Conservation (phyloP, 2,113 vertebrate species). For the Seriola dumerili region DNA sequence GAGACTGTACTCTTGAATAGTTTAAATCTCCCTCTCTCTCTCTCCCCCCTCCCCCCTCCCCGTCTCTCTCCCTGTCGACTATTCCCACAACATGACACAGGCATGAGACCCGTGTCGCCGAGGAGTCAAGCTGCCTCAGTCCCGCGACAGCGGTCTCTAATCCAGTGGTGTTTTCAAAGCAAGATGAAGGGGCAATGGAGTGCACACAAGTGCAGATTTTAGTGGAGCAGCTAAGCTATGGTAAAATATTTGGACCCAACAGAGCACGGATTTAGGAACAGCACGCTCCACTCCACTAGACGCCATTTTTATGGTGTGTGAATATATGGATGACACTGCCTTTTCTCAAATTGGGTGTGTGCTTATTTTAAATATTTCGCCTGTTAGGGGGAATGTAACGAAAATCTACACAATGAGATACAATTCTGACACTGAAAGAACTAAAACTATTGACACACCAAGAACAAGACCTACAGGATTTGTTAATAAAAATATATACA, state of each 20-base stretch:
- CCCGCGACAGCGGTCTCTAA: constrained; percentile 76
- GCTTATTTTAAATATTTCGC: constrained; percentile 38
- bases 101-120: constrained; percentile 66
- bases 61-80: constrained; percentile 44
- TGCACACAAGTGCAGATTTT: constrained; percentile 77
- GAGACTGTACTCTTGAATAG: constrained; percentile 68
- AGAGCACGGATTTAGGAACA: constrained; percentile 70
- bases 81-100: constrained; percentile 73
- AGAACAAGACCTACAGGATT: background rate
- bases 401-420: constrained; percentile 29
- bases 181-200: constrained; percentile 78
- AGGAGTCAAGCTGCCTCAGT: constrained; percentile 75
- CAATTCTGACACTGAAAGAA: background rate
- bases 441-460: background rate
- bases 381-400: constrained; percentile 6
- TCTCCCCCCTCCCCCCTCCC: background rate
- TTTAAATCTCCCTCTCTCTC: constrained; percentile 48
- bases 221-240: constrained; percentile 79
- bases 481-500: background rate
- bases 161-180: constrained; percentile 80
- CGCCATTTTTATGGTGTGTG: constrained; percentile 62
- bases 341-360: constrained; percentile 53
- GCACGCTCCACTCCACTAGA: constrained; percentile 66
- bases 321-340: constrained; percentile 70
- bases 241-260: constrained; percentile 78